Evolutionary conservation across 2,888 invertebrate genomes (phyloP).

Genomic region (Rotaria magnacalcarata): DNA sequence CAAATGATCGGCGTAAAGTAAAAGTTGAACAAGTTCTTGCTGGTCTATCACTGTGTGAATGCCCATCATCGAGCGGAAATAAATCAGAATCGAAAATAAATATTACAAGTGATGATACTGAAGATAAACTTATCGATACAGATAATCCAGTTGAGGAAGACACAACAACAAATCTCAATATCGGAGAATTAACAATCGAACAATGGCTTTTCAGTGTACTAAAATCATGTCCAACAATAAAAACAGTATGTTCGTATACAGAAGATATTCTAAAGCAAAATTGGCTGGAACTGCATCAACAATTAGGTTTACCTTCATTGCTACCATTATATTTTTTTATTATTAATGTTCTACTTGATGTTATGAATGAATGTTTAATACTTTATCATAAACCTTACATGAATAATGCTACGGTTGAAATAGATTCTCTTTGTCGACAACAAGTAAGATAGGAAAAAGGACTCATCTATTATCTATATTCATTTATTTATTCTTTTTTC

Average conservation of each 20-base stretch:
- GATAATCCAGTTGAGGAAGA: neutral
- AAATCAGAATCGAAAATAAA: neutral
- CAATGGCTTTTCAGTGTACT: conserved; percentile 12
- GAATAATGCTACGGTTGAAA: neutral
- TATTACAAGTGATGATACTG: neutral
- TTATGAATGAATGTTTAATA: conserved; percentile 15
- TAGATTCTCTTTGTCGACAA: conserved; percentile 33
- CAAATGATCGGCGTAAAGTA: neutral
- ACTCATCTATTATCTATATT: neutral
- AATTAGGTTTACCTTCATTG: conserved; percentile 23
- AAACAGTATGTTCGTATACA: neutral
- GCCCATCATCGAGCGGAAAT: neutral
- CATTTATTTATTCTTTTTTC: neutral
- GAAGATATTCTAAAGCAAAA: neutral
- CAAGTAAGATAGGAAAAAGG: neutral
- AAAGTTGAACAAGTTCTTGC: conserved; percentile 14
- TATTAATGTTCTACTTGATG: conserved; percentile 28
- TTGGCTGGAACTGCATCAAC: conserved; percentile 28
- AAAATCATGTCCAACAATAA: neutral
- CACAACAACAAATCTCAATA: neutral
- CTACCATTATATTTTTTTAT: conserved; percentile 29
- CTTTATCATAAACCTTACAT: neutral
- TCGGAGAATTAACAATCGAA: conserved; percentile 4
- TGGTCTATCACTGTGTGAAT: neutral
- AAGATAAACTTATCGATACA: neutral